phyloP scores from a whole-genome alignment of 2,888 invertebrate genomes.

The Drosophila fungiperda region DNA sequence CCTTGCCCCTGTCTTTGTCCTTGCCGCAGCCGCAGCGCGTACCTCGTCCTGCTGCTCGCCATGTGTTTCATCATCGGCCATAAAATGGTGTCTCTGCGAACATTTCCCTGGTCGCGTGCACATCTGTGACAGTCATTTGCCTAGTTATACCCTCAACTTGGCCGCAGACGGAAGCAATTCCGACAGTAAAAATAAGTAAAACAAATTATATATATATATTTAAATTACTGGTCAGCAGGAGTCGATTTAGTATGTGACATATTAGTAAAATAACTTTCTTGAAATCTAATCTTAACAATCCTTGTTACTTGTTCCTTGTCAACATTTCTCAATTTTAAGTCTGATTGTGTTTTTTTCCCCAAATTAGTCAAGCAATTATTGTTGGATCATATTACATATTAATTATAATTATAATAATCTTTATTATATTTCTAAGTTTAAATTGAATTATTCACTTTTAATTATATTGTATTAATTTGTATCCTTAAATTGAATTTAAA shows the following conservation, averaged over 20 bases:
- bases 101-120: constrained; percentile 63
- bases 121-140: constrained; percentile 54
- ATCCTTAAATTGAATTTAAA: not conserved
- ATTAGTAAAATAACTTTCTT: too few relatives aligned
- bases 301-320: not conserved
- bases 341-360: not conserved
- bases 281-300: too few relatives aligned
- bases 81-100: constrained; percentile 73
- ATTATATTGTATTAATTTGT: not conserved
- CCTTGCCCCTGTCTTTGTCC: not conserved
- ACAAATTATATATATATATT: not conserved
- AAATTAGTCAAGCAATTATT: not conserved
- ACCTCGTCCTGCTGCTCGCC: not conserved
- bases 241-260: not conserved
- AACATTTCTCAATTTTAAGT: not conserved
- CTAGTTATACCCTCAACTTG: constrained; percentile 15
- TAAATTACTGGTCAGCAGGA: not conserved
- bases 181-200: not conserved
- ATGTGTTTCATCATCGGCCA: constrained; percentile 50
- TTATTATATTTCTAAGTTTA: not conserved
- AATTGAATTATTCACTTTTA: not conserved
- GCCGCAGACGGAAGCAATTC: not conserved
- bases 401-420: not conserved
- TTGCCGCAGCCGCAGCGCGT: not conserved
- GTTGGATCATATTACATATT: too few relatives aligned